Evolutionary conservation across 2,113 vertebrate species (phyloP).

Genomic region (Neomonachus schauinslandi): DNA sequence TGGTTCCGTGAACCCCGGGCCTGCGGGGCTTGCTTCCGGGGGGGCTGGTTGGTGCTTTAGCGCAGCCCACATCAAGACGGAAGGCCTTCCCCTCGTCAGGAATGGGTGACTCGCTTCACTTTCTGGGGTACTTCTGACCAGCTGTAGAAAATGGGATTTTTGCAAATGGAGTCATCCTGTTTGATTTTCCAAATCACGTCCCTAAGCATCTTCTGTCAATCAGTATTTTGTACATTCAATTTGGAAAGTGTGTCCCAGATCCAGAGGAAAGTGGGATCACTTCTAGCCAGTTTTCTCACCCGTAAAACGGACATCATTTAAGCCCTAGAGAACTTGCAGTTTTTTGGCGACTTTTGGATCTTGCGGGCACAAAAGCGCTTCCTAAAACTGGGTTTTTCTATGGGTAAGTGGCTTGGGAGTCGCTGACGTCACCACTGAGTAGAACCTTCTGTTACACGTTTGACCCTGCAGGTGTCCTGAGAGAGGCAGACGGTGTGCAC

Average conservation of each 20-base stretch:
- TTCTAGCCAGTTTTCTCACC: background rate
- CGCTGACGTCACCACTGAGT: background rate
- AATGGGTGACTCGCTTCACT: background rate
- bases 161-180: too few relatives aligned
- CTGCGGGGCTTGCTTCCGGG: background rate
- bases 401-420: too few relatives aligned
- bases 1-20: background rate
- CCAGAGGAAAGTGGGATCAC: background rate
- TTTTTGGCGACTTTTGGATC: background rate
- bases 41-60: background rate
- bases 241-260: too few relatives aligned
- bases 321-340: fast-evolving
- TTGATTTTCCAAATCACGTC: background rate
- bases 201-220: background rate
- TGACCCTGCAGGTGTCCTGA: too few relatives aligned
- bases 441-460: background rate
- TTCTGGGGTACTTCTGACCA: background rate
- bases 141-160: too few relatives aligned
- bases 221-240: background rate
- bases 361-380: fast-evolving
- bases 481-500: too few relatives aligned
- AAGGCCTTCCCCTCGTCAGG: background rate
- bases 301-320: background rate
- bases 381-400: background rate
- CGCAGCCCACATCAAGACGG: background rate